Conservation (phyloP, 2,797 vertebrate genomes). For the Poecilia velifera region DNA sequence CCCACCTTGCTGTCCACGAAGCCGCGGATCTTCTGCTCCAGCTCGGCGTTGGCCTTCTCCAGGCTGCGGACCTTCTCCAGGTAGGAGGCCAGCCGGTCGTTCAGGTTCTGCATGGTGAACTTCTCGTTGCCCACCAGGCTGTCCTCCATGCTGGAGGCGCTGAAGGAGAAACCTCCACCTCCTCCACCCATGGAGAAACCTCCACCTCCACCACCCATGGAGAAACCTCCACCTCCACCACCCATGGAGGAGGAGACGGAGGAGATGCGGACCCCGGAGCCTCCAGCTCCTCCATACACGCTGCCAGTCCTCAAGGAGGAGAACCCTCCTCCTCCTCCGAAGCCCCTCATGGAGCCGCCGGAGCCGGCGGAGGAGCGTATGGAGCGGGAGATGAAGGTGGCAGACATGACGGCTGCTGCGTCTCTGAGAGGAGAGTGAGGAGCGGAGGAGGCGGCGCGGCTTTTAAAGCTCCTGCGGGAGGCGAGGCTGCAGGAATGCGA, state of each 20-base stretch:
- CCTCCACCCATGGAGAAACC: slow-evolving; percentile 21
- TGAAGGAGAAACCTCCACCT: background rate
- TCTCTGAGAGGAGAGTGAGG: slow-evolving; percentile 39
- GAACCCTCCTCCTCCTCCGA: slow-evolving; percentile 3
- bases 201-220: background rate
- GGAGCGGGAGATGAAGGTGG: slow-evolving; percentile 8
- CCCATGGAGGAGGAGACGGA: background rate
- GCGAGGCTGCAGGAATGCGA: slow-evolving; percentile 23
- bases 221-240: slow-evolving; percentile 17
- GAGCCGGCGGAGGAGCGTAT: background rate
- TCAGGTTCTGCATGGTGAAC: slow-evolving; percentile 95
- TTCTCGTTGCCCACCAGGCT: slow-evolving; percentile 77
- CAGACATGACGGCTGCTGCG: slow-evolving; percentile 21
- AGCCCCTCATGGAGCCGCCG: background rate
- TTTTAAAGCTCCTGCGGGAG: slow-evolving; percentile 30
- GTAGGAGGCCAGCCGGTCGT: slow-evolving; percentile 91
- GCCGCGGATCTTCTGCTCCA: slow-evolving; percentile 84
- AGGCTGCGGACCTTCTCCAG: slow-evolving; percentile 89
- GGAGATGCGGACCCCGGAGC: slow-evolving; percentile 66
- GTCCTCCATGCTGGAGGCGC: slow-evolving; percentile 15
- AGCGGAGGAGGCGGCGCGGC: background rate
- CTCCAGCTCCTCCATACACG: slow-evolving; percentile 75
- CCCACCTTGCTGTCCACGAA: slow-evolving; percentile 77
- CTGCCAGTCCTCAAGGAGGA: slow-evolving; percentile 62
- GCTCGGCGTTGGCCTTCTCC: slow-evolving; percentile 83